Evolutionary conservation across 2,888 invertebrate genomes (phyloP).

Genomic region (Xanthia togata): DNA sequence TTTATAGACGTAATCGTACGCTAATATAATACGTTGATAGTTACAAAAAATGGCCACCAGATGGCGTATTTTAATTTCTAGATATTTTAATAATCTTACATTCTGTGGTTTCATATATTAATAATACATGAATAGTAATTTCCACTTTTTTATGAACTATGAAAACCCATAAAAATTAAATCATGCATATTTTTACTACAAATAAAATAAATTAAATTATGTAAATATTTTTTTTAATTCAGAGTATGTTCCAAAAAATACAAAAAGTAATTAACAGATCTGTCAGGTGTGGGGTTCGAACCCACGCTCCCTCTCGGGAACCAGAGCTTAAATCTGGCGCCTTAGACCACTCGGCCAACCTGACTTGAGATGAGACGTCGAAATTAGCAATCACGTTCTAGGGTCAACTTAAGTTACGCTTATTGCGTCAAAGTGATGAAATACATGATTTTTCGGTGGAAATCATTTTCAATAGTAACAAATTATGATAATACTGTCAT

Average conservation of each 20-base stretch:
- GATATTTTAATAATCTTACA: not conserved
- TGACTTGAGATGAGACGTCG: conserved; percentile 80
- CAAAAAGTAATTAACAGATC: fast-evolving
- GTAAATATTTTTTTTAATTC: not conserved
- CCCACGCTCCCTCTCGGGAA: conserved; percentile 95
- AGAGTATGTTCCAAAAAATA: not conserved
- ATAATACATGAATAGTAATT: not conserved
- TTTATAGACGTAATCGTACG: too few species aligned
- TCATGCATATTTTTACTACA: not conserved
- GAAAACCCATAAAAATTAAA: not conserved
- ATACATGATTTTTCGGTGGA: not conserved
- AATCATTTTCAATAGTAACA: not conserved
- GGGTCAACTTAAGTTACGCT: conserved; percentile 15
- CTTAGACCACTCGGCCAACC: conserved; percentile 96
- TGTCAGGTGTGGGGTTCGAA: conserved; percentile 96
- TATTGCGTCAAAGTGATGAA: not conserved
- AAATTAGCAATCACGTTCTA: conserved; percentile 24
- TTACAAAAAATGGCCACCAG: conserved; percentile 26
- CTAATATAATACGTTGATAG: not conserved
- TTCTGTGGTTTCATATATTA: not conserved
- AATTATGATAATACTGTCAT: not conserved
- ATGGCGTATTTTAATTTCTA: conserved; percentile 3
- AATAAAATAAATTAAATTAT: not conserved
- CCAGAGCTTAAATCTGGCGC: conserved; percentile 96
- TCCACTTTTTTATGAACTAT: not conserved